These are phyloP conservation scores for Camponotus floridanus DNA, from an alignment of 1,140 invertebrate genomes.

Conservation along the genomic window DNA sequence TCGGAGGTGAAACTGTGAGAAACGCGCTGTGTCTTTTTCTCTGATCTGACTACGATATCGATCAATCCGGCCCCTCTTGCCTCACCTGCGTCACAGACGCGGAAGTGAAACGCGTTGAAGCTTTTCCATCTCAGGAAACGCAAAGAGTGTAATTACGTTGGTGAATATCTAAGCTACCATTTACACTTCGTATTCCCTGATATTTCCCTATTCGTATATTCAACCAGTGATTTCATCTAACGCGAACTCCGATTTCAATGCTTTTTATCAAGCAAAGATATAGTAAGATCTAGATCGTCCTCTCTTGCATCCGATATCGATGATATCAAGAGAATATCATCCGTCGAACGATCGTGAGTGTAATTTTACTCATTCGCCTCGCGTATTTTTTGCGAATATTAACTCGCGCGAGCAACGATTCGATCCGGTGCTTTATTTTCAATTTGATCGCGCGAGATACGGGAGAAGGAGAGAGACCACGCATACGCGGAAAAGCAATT, in stretches of 20 bases:
- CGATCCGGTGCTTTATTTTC: slow-evolving; percentile 28
- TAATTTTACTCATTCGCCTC: slow-evolving; percentile 20
- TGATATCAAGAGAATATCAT: neutral
- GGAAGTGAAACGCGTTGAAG: slow-evolving; percentile 61
- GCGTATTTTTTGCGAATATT: slow-evolving; percentile 19
- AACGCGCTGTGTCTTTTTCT: slow-evolving; percentile 45
- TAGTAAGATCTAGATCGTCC: slow-evolving; percentile 15
- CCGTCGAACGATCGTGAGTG: neutral
- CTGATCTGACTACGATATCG: slow-evolving; percentile 40
- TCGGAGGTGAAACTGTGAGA: slow-evolving; percentile 66
- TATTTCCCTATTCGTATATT: neutral
- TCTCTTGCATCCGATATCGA: neutral
- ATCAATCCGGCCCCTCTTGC: slow-evolving; percentile 45
- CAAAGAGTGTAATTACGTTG: neutral
- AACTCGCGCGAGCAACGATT: slow-evolving; percentile 16
- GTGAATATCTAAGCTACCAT: neutral
- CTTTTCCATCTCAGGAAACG: neutral
- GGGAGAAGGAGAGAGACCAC: neutral
- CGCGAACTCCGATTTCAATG: neutral
- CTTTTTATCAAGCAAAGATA: slow-evolving; percentile 6
- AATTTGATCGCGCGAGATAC: neutral
- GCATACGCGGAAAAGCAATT: slow-evolving; percentile 22
- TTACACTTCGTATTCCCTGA: neutral
- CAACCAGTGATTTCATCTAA: neutral
- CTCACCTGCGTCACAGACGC: slow-evolving; percentile 39